A percentile compares a stretch with the other conserved stretches of the same genome.
phyloP scores from a whole-genome alignment of 2,888 invertebrate species.

The Athalia circularis region DNA sequence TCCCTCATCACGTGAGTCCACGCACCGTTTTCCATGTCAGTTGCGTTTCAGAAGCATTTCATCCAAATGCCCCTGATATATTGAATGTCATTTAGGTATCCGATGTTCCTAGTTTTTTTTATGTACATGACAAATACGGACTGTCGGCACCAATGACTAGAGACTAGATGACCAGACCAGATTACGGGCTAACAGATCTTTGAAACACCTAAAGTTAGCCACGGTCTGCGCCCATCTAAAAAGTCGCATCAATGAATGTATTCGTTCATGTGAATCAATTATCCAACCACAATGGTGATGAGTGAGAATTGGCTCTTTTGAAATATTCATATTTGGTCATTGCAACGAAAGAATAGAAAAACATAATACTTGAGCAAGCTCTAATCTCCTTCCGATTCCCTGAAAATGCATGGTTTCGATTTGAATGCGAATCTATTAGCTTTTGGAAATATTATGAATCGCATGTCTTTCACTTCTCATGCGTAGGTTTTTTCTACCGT shows the following conservation, averaged over 20 bases:
- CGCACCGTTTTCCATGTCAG: constrained; percentile 64
- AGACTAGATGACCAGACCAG: background rate
- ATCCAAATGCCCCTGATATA: constrained; percentile 15
- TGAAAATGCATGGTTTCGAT: constrained; percentile 43
- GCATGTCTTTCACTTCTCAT: constrained; percentile 43
- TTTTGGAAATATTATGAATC: constrained; percentile 38
- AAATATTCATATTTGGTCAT: constrained; percentile 7
- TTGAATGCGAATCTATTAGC: constrained; percentile 45
- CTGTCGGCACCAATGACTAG: background rate
- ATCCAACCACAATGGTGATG: constrained; percentile 19
- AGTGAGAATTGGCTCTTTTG: constrained; percentile 3
- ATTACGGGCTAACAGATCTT: background rate
- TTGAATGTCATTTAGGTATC: constrained; percentile 31
- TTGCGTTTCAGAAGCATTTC: constrained; percentile 31
- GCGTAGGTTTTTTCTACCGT: constrained; percentile 18
- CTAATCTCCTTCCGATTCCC: constrained; percentile 12
- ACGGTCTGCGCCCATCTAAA: background rate
- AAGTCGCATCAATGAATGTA: constrained; percentile 3
- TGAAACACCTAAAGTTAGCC: background rate
- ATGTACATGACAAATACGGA: constrained; percentile 9
- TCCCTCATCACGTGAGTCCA: constrained; percentile 71
- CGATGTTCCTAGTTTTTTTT: constrained; percentile 13
- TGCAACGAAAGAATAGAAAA: constrained; percentile 19
- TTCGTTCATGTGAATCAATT: background rate
- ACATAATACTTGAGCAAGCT: constrained; percentile 12